Percentiles rank a stretch among this genome's conserved stretches.
phyloP scores from a whole-genome alignment of 2,888 invertebrate genomes.

The Catocala sponsa region DNA sequence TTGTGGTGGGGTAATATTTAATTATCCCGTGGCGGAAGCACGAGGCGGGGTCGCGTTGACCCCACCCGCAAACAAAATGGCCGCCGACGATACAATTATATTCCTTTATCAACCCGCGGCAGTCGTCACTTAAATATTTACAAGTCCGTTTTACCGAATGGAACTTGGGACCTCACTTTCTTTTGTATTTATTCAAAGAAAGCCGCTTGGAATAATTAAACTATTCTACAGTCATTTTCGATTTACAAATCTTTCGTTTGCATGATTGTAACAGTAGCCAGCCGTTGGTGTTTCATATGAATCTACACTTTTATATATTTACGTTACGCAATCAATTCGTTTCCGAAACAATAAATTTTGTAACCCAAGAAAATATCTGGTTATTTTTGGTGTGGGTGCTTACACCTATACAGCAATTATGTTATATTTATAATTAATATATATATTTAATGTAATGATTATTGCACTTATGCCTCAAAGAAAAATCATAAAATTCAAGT shows the following conservation, averaged over 20 bases:
- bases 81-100: constrained; percentile 81
- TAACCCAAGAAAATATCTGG: too few species aligned
- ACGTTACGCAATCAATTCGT: too few species aligned
- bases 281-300: too few species aligned
- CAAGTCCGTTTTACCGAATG: constrained; percentile 56
- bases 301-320: too few species aligned
- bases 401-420: too few species aligned
- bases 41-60: constrained; percentile 85
- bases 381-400: too few species aligned
- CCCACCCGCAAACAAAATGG: constrained; percentile 87
- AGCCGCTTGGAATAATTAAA: not conserved
- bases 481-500: too few species aligned
- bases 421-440: too few species aligned
- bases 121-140: constrained; percentile 67
- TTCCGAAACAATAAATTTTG: too few species aligned
- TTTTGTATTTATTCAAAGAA: constrained; percentile 12
- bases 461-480: too few species aligned
- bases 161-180: constrained; percentile 32
- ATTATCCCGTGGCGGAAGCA: constrained; percentile 84
- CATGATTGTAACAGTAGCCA: too few species aligned
- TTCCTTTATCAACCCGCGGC: constrained; percentile 71
- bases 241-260: not conserved
- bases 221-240: not conserved
- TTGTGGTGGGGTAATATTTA: constrained; percentile 84
- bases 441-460: too few species aligned